These are phyloP conservation scores for Acrocephalus scirpaceus DNA, from an alignment of 2,797 vertebrate species.

Conservation along the genomic window DNA sequence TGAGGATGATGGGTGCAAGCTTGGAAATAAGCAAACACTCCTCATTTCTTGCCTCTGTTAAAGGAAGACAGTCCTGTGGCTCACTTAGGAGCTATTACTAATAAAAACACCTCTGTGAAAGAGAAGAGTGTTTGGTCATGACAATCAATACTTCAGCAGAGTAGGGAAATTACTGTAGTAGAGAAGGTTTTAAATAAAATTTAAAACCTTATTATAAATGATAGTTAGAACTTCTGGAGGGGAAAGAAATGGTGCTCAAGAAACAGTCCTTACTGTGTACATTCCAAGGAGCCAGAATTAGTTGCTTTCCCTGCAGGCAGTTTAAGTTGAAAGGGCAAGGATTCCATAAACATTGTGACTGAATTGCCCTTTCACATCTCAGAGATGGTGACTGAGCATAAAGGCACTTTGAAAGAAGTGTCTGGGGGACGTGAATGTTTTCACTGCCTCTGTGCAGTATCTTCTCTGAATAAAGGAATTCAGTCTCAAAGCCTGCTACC, in stretches of 20 bases:
- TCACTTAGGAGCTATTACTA: not conserved
- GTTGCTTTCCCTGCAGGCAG: not conserved
- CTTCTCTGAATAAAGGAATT: not conserved
- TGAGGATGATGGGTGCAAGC: not conserved
- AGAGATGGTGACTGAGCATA: slow-evolving; percentile 1
- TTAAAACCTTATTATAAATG: not conserved
- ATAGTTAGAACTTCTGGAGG: not conserved
- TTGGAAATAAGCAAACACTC: not conserved
- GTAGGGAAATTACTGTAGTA: not conserved
- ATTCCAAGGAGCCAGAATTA: not conserved
- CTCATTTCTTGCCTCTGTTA: not conserved
- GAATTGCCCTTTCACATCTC: not conserved
- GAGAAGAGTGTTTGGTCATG: not conserved
- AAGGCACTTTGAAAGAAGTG: not conserved
- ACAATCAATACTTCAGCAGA: not conserved
- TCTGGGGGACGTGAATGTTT: not conserved
- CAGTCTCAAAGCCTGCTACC: not conserved
- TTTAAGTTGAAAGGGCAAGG: slow-evolving; percentile 41
- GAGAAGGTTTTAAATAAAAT: not conserved
- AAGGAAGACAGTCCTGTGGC: not conserved
- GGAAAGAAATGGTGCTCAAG: not conserved
- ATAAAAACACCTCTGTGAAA: not conserved
- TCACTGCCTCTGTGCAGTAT: not conserved
- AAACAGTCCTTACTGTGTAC: not conserved
- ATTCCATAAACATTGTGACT: slow-evolving; percentile 31